Percentiles rank a stretch among this genome's conserved stretches.
These are phyloP conservation scores for Tricholaema leucomelas DNA, from an alignment of 2,113 vertebrate genomes.

Conservation along the genomic window DNA sequence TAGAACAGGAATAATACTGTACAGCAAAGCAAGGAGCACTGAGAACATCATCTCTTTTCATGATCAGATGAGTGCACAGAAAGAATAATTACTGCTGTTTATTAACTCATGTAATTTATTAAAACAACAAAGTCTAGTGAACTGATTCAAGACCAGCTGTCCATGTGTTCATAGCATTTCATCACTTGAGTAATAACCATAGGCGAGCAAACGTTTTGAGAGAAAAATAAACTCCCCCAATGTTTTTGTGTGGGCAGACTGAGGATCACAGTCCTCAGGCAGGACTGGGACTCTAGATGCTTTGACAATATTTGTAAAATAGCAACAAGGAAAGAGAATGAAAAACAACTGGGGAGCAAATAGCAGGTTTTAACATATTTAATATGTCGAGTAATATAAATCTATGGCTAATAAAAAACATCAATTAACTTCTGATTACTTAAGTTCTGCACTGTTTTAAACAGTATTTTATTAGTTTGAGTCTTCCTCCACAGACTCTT, in stretches of 20 bases:
- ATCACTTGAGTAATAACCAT: neutral
- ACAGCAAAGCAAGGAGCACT: neutral
- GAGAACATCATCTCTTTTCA: neutral
- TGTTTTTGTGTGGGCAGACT: neutral
- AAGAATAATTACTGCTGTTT: neutral
- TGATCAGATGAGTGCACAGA: neutral
- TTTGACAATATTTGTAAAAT: neutral
- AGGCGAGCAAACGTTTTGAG: neutral
- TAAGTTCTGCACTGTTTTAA: neutral
- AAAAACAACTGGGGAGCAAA: neutral
- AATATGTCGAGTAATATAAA: neutral
- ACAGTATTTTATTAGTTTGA: neutral
- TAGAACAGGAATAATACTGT: neutral
- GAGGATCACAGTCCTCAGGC: neutral
- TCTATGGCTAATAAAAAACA: neutral
- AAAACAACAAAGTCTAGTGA: constrained; percentile 17
- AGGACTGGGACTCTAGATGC: neutral
- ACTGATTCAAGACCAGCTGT: constrained; percentile 29
- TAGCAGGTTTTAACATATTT: neutral
- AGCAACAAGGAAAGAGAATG: neutral
- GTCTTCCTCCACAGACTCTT: neutral
- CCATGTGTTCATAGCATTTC: neutral
- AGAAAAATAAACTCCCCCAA: neutral
- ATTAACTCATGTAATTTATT: constrained; percentile 5
- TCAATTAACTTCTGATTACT: neutral